Evolutionary conservation across 2,113 vertebrate genomes (phyloP), one percentile per base, ranked within the genome.

Genomic region (Amphiprion ocellaris): DNA sequence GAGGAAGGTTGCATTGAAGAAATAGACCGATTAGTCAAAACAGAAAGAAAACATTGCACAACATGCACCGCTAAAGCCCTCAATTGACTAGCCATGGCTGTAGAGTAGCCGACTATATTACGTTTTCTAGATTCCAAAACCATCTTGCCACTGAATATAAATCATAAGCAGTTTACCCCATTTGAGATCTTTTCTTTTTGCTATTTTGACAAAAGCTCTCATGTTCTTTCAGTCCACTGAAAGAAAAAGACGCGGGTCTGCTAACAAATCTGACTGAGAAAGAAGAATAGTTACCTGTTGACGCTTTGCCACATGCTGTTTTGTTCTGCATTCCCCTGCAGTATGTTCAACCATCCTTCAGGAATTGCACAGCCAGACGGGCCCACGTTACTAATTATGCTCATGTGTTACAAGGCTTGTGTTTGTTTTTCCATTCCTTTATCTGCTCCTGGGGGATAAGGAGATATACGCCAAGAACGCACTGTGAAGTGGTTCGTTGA

Each of bases 381-480:
- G 64, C 41, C 19, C 54, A 37, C 53, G 4, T 69, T 84, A 59
- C 63, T 54, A 47, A 82, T 87, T 74, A 79, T 17, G 69, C 72
- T 56, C 52, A 33, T 67, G 72, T 62, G 77, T 85, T 86, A 62
- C 74, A 60, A 62, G 69, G 69, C 56, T 30, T 77, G 70, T 83
- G 50, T 87, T 81, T 90, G 66, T 87, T 88, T 83, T 81, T 69
- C 72, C 24, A 10, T 81, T 87, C 80, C 82, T 84, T 91, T 82
- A 88, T 89, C 77, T 87, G 61, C 68, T 90, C 80, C 76, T 71
- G 12, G 30, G 87, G 73, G 81, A 91, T 46, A 24, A 33, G 77
- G 17, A 74, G 81, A 83, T 87, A 61, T 77, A 77, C 82, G 77
- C 70, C 82, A 77, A 30, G 69, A 71, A 60, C 0, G 10, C 56